Percentiles rank a stretch among this genome's conserved stretches.
These are phyloP conservation scores for Hydropsyche betteni DNA, from an alignment of 2,888 invertebrate species.

Conservation along the genomic window DNA sequence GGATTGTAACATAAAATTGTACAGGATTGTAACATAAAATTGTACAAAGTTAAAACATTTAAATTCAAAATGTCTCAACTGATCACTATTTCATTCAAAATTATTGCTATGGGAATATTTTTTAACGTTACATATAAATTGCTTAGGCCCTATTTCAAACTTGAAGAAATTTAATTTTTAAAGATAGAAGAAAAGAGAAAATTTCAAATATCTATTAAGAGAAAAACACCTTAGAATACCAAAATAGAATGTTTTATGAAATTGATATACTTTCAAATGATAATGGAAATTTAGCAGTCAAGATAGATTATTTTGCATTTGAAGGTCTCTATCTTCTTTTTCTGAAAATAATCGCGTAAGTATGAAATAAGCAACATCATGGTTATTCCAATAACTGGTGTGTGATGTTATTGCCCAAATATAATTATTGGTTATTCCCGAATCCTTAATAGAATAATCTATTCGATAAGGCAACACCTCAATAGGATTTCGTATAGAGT, in stretches of 20 bases:
- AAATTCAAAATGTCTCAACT: too few species aligned
- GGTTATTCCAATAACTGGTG: conserved; percentile 72
- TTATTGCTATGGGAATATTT: too few species aligned
- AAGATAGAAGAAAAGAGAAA: too few species aligned
- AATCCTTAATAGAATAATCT: conserved; percentile 69
- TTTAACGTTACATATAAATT: too few species aligned
- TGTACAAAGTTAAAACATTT: neutral
- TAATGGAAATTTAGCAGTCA: conserved; percentile 7
- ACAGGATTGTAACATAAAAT: neutral
- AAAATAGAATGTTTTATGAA: neutral
- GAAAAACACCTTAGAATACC: neutral
- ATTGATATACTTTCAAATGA: neutral
- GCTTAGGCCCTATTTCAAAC: too few species aligned
- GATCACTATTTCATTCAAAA: too few species aligned
- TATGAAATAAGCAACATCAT: conserved; percentile 71
- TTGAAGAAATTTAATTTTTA: too few species aligned
- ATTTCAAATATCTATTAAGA: too few species aligned
- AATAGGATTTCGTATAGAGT: conserved; percentile 53
- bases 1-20: neutral
- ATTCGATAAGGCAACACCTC: conserved; percentile 59
- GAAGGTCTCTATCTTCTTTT: conserved; percentile 55
- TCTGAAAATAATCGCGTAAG: conserved; percentile 64
- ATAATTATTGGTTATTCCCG: conserved; percentile 68
- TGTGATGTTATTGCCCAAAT: conserved; percentile 70
- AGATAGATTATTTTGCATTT: conserved; percentile 11